A percentile compares a stretch with the other conserved stretches of the same genome.
Evolutionary conservation across 2,888 invertebrate genomes (phyloP).

Genomic region (Apodemia zela): DNA sequence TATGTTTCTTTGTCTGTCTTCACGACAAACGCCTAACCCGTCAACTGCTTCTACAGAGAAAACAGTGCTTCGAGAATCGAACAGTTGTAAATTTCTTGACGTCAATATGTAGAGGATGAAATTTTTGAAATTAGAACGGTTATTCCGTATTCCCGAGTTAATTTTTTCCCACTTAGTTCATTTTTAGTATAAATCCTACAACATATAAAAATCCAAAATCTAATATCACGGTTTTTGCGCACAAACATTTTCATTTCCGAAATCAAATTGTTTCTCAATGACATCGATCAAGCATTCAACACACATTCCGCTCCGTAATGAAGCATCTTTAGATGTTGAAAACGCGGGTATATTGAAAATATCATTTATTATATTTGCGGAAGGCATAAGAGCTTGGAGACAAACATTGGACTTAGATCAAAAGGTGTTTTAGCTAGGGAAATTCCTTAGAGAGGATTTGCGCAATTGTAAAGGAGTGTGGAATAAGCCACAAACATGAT

Average conservation of each 20-base stretch:
- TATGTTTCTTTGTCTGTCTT: too few species aligned
- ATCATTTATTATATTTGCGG: slow-evolving; percentile 6
- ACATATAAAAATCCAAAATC: background rate
- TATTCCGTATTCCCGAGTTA: too few species aligned
- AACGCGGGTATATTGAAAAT: slow-evolving; percentile 9
- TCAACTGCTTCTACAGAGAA: too few species aligned
- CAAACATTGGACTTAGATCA: background rate
- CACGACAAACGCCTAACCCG: too few species aligned
- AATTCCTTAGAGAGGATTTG: background rate
- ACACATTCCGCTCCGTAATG: background rate
- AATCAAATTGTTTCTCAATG: slow-evolving; percentile 8
- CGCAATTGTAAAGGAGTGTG: background rate
- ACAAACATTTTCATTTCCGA: slow-evolving; percentile 12
- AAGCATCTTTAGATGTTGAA: slow-evolving; percentile 9
- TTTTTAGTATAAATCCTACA: background rate
- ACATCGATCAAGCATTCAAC: slow-evolving; percentile 7
- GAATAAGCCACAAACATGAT: too few species aligned
- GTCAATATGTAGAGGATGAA: too few species aligned
- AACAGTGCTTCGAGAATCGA: too few species aligned
- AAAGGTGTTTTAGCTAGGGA: background rate
- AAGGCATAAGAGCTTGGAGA: background rate
- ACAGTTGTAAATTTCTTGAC: too few species aligned
- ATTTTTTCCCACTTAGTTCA: too few species aligned
- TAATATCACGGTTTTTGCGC: slow-evolving; percentile 4
- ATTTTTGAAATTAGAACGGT: too few species aligned